Base-by-base conservation (phyloP, 2,888 invertebrate genomes). In the Pristionchus exspectatus region DNA sequence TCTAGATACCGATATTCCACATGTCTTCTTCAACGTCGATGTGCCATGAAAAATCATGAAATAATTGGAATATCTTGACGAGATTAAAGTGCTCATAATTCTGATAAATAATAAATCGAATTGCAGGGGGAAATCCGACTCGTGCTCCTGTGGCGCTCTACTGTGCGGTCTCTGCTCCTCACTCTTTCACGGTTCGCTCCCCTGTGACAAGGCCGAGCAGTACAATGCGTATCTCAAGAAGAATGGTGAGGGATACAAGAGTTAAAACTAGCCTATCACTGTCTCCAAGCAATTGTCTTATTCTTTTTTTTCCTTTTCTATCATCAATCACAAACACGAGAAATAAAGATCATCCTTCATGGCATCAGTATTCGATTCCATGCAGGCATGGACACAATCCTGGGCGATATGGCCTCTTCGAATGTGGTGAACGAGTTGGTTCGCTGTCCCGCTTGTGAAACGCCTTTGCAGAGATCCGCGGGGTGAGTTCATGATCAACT, bases 161-260 rank as follows among this genome's bases (percentile, higher is more conserved):
- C 77, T 77, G 24, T 77, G 77, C 30, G 77, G 77, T 38, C 24
- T 18, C 24, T 77, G 77, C n/a, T n/a, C 77, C 44, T 77, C 77
- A 0, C 77, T 77, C 77, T 38, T 77, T n/a, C 77, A 77, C n/a
- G 44, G 38, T 0, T n/a, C 44, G 0, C 77, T 77, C 12, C 21
- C 77, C 5, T 77, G 77, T n/a, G 44, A 77, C 24, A 38, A 44
- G 9, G 77, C 44, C 2, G 44, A n/a, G 14, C 77, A 44, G 44
- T 77, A 77, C 77, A 44, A 50, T 10, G 77, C 14, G 24, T 77
- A 77, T 50, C n/a, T 77, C 9, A 77, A 7, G 77, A 77, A 77
- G 44, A 77, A 77, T 44, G 77, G 77, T 77, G 44, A 72, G 72
- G n/a, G 12, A 69, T 5, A 7, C 14, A 18, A n/a, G n/a, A n/a